These are phyloP conservation scores for Epinotia nisella DNA, from an alignment of 2,888 invertebrate species.

Conservation along the genomic window DNA sequence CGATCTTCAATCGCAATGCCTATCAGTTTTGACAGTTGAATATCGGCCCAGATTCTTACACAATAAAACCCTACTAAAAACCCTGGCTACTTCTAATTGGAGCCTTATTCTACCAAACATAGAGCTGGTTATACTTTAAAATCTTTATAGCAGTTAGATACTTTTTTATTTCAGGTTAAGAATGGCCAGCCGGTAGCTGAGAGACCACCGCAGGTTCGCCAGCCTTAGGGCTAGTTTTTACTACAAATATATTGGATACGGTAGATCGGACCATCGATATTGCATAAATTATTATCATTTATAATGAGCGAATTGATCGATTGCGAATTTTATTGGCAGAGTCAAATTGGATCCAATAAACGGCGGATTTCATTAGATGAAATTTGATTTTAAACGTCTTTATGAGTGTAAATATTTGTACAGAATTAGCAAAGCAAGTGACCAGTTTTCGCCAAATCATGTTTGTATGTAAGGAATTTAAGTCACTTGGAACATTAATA, in stretches of 20 bases:
- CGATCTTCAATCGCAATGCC: conserved; percentile 30
- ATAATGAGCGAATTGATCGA: conserved; percentile 5
- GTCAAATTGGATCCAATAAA: background rate
- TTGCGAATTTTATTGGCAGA: conserved; percentile 1
- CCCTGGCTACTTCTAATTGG: background rate
- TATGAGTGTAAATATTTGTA: background rate
- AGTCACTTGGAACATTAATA: background rate
- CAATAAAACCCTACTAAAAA: background rate
- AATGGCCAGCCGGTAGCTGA: conserved; percentile 20
- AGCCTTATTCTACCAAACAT: background rate
- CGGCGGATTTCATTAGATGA: background rate
- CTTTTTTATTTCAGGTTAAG: background rate
- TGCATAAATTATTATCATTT: conserved; percentile 13
- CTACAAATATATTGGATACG: conserved; percentile 12
- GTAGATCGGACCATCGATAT: conserved; percentile 22
- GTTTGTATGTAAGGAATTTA: background rate
- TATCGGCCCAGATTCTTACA: conserved; percentile 32
- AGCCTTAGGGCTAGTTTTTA: conserved; percentile 26
- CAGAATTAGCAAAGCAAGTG: background rate
- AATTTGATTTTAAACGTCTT: background rate
- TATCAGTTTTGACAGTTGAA: conserved; percentile 42
- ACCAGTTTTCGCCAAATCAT: background rate
- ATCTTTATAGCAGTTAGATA: background rate
- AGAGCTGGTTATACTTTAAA: conserved; percentile 3
- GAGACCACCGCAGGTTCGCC: conserved; percentile 21